Percentiles rank a stretch among this genome's conserved stretches.
Conservation (phyloP, 2,797 vertebrate species). For the Denticeps clupeoides region DNA sequence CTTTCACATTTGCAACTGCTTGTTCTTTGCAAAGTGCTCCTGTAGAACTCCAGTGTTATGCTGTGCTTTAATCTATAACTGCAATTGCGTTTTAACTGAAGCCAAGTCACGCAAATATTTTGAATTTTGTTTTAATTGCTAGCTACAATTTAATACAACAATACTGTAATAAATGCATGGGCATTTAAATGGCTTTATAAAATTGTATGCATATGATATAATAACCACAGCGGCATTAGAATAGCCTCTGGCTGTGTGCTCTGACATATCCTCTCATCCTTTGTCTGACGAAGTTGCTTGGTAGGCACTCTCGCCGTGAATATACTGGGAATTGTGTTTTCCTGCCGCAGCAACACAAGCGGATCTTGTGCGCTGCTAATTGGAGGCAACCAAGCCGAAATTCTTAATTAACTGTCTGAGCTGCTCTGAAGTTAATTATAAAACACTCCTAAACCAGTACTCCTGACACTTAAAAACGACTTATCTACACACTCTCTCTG, state of each 20-base stretch:
- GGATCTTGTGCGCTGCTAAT: slow-evolving; percentile 61
- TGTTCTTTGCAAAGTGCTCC: too few relatives aligned
- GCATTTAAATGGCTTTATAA: too few relatives aligned
- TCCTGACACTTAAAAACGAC: slow-evolving; percentile 48
- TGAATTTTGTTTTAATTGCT: too few relatives aligned
- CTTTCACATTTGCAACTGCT: neutral
- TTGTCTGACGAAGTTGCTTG: slow-evolving; percentile 36
- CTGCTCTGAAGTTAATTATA: slow-evolving; percentile 72
- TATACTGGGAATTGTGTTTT: slow-evolving; percentile 49
- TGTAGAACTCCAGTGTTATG: too few relatives aligned
- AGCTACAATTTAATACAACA: too few relatives aligned
- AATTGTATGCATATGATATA: too few relatives aligned
- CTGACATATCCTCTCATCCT: slow-evolving; percentile 5
- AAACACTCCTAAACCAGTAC: slow-evolving; percentile 60
- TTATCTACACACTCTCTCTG: slow-evolving; percentile 15
- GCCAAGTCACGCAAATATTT: too few relatives aligned
- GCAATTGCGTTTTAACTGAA: too few relatives aligned
- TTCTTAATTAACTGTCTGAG: slow-evolving; percentile 74
- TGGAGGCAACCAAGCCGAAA: slow-evolving; percentile 72
- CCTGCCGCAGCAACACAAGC: slow-evolving; percentile 47
- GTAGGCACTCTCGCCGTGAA: slow-evolving; percentile 36
- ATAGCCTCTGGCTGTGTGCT: neutral
- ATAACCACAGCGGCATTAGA: too few relatives aligned
- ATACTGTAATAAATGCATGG: too few relatives aligned
- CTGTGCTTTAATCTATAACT: too few relatives aligned